phyloP scores from a whole-genome alignment of 2,888 invertebrate genomes.

The Hypercompe scribonia region DNA sequence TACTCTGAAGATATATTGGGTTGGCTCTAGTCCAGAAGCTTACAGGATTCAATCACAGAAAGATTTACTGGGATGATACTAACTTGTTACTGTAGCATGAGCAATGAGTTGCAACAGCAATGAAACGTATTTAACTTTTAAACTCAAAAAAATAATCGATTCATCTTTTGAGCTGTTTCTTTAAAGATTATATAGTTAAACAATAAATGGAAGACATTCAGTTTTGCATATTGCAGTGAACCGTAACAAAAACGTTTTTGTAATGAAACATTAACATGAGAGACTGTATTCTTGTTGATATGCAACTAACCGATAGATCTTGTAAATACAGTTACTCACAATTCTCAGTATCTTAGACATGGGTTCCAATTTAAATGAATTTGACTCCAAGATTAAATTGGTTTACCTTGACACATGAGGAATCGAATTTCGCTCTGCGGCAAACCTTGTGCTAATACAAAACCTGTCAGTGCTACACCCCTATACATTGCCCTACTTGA shows the following conservation, averaged over 20 bases:
- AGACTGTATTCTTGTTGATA: too few species aligned
- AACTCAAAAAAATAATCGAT: background rate
- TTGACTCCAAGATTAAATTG: background rate
- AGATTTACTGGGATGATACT: slow-evolving; percentile 8
- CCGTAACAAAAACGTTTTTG: background rate
- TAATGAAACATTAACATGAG: too few species aligned
- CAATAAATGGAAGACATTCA: too few species aligned
- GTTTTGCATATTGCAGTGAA: background rate
- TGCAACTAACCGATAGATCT: background rate
- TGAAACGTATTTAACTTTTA: background rate
- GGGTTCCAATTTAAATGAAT: background rate
- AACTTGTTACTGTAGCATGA: background rate
- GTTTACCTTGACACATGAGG: background rate
- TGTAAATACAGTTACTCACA: background rate
- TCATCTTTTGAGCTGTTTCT: too few species aligned
- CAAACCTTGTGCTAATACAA: background rate
- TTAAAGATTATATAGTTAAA: too few species aligned
- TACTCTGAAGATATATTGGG: background rate
- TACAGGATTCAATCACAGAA: slow-evolving; percentile 13
- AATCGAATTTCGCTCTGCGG: background rate
- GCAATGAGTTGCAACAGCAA: too few species aligned
- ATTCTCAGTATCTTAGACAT: too few species aligned
- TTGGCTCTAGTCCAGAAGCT: slow-evolving; percentile 8
- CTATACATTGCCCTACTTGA: slow-evolving; percentile 19
- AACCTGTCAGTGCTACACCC: background rate